Evolutionary conservation across 2,113 vertebrate species (phyloP).

Genomic region (Rattus rattus): DNA sequence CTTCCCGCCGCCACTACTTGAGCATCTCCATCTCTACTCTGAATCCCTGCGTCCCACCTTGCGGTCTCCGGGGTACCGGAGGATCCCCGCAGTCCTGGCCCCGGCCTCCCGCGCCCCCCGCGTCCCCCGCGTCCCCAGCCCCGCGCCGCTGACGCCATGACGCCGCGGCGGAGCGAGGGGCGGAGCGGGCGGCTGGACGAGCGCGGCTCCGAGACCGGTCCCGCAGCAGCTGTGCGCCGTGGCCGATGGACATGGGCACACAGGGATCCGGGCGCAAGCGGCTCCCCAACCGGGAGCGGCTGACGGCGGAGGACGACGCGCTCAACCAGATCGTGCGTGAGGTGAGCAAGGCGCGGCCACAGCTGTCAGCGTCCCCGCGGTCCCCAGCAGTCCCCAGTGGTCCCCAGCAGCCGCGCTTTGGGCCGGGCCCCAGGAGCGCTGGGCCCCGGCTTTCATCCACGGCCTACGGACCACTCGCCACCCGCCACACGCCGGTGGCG

Average conservation of each 20-base stretch:
- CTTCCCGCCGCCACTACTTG: accelerated
- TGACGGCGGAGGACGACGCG: constrained; percentile 94
- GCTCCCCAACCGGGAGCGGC: constrained; percentile 91
- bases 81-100: not conserved
- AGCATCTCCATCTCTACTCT: not conserved
- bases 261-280: constrained; percentile 93
- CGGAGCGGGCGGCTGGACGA: not conserved
- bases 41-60: not conserved
- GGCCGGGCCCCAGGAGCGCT: not conserved
- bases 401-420: not conserved
- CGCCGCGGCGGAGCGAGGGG: constrained; percentile 75
- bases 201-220: not conserved
- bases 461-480: not conserved
- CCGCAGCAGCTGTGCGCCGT: not conserved
- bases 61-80: not conserved
- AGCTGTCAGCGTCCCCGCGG: not conserved
- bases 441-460: not conserved
- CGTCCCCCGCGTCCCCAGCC: not conserved
- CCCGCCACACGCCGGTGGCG: accelerated
- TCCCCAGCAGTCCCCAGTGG: not conserved
- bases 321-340: constrained; percentile 94
- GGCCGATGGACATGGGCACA: constrained; percentile 89
- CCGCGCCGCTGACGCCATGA: constrained; percentile 79
- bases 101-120: not conserved
- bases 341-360: constrained; percentile 84